Percentiles rank a stretch among this genome's conserved stretches.
Conservation (phyloP, 2,113 vertebrate species). For the Orycteropus afer region DNA sequence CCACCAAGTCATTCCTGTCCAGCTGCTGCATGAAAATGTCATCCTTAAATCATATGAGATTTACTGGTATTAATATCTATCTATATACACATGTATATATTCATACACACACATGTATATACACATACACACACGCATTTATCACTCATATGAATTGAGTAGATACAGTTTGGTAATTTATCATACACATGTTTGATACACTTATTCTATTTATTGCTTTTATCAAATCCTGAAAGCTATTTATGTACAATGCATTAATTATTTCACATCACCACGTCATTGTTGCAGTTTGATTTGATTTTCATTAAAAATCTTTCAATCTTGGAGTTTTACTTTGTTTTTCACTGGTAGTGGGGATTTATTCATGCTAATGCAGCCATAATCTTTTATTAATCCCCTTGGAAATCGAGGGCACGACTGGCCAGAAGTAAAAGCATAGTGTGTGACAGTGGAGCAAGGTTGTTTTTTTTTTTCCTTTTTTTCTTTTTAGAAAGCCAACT, state of each 20-base stretch:
- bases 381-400: not conserved
- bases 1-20: not conserved
- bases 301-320: not conserved
- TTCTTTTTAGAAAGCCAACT: too few relatives aligned
- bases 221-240: not conserved
- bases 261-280: conserved; percentile 1
- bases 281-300: not conserved
- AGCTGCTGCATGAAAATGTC: not conserved
- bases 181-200: conserved; percentile 7
- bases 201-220: not conserved
- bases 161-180: not conserved
- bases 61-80: not conserved
- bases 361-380: not conserved
- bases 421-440: not conserved
- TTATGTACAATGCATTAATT: not conserved
- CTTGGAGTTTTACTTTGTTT: not conserved
- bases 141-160: not conserved
- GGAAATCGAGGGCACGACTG: not conserved
- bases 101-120: not conserved
- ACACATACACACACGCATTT: not conserved
- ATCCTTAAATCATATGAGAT: not conserved
- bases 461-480: not conserved
- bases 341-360: not conserved
- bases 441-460: not conserved
- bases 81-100: not conserved